These are phyloP conservation scores for Myotis daubentonii DNA, from an alignment of 2,797 vertebrate genomes.

Conservation along the genomic window DNA sequence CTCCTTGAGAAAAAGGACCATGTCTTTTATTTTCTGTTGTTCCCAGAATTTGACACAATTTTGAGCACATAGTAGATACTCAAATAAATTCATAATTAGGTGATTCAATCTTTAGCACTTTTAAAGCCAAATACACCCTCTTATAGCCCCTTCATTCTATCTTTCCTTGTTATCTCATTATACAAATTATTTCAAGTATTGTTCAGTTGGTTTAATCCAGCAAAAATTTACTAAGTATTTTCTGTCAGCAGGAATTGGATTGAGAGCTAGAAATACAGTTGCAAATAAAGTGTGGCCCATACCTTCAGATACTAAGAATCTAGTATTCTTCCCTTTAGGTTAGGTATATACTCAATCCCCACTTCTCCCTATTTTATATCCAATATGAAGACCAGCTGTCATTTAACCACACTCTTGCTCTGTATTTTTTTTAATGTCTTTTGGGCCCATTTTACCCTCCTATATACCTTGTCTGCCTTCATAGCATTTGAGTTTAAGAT, in stretches of 20 bases:
- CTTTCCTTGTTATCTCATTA: neutral
- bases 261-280: conserved; percentile 2
- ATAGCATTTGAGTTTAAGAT: neutral
- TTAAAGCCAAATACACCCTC: neutral
- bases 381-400: neutral
- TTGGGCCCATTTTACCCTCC: neutral
- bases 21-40: neutral
- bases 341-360: neutral
- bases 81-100: neutral
- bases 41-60: neutral
- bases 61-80: neutral
- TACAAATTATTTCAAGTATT: neutral
- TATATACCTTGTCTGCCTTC: neutral
- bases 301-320: neutral
- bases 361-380: neutral
- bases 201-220: conserved; percentile 9
- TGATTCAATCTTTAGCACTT: neutral
- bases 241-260: neutral
- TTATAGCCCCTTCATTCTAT: neutral
- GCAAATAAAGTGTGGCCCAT: neutral
- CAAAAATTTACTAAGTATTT: conserved; percentile 11
- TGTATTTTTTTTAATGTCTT: neutral
- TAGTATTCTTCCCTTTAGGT: neutral
- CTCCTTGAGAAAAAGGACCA: neutral
- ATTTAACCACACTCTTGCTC: neutral